Conservation (phyloP, 1,140 invertebrate species). For the Lucilia cuprina region DNA sequence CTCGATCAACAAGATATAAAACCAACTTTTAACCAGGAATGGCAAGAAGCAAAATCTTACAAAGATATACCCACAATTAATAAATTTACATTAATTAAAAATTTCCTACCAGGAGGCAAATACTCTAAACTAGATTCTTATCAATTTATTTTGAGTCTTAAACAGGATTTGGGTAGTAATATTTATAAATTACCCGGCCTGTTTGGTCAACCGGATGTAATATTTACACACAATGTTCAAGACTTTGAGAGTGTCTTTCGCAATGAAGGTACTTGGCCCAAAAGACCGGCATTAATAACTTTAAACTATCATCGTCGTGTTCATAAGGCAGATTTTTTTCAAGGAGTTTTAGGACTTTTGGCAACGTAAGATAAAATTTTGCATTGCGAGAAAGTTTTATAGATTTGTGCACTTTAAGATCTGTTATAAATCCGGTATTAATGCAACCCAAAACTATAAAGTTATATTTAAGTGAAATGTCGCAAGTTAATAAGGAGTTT, state of each 20-base stretch:
- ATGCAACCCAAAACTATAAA: conserved; percentile 54
- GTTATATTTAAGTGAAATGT: conserved; percentile 52
- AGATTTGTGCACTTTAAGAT: conserved; percentile 49
- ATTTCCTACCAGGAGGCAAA: conserved; percentile 36
- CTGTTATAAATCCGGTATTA: conserved; percentile 51
- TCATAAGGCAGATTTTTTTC: conserved; percentile 48
- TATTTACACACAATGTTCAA: conserved; percentile 50
- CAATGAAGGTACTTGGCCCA: conserved; percentile 54
- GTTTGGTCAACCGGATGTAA: conserved; percentile 46
- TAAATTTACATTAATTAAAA: conserved; percentile 7
- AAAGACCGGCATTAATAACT: conserved; percentile 47
- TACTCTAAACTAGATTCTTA: conserved; percentile 13
- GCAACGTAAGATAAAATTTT: conserved; percentile 44
- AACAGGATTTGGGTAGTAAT: conserved; percentile 44
- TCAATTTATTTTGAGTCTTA: conserved; percentile 38
- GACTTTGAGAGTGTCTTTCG: conserved; percentile 54
- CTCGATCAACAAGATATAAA: neutral
- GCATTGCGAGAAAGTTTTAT: no score
- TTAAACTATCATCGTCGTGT: conserved; percentile 51
- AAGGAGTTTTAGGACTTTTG: conserved; percentile 47
- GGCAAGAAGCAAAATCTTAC: conserved; percentile 33
- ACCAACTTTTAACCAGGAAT: neutral
- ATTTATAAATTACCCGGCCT: conserved; percentile 51
- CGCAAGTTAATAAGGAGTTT: conserved; percentile 52
- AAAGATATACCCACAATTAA: conserved; percentile 29